Evolutionary conservation across 2,888 invertebrate genomes (phyloP).

Genomic region (Germaria angustata): DNA sequence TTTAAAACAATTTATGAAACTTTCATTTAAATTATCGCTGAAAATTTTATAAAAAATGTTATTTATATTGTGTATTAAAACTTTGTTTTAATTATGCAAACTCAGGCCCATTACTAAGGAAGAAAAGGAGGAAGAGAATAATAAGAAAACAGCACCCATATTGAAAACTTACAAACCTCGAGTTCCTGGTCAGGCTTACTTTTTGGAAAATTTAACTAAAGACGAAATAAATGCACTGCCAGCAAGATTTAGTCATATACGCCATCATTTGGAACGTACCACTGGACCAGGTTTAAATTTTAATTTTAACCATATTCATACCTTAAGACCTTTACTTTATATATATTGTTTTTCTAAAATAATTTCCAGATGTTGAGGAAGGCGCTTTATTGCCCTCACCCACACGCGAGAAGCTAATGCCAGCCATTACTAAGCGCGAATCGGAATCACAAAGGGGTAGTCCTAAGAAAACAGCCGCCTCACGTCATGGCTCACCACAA

Average conservation of each 20-base stretch:
- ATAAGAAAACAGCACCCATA: conserved; percentile 88
- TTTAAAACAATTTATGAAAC: no score
- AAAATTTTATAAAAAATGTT: no score
- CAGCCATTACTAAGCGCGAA: conserved; percentile 82
- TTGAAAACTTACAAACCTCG: conserved; percentile 73
- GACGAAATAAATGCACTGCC: conserved; percentile 79
- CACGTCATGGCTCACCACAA: conserved; percentile 80
- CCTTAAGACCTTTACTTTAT: no score
- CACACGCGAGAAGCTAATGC: conserved; percentile 86
- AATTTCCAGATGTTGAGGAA: conserved; percentile 81
- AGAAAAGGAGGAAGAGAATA: conserved; percentile 92
- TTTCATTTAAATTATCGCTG: no score
- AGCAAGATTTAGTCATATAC: conserved; percentile 82
- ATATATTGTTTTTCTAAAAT: no score
- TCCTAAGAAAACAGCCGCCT: conserved; percentile 79
- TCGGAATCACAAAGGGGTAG: conserved; percentile 79
- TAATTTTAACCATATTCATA: no score
- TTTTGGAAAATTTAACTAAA: conserved; percentile 81
- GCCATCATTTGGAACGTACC: conserved; percentile 86
- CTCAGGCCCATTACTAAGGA: conserved; percentile 89
- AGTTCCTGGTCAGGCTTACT: conserved; percentile 82
- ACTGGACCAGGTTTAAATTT: conserved; percentile 83
- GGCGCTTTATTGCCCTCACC: conserved; percentile 86
- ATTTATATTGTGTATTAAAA: no score
- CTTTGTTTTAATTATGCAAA: not conserved